Evolutionary conservation across 1,140 invertebrate species (phyloP).

Genomic region (Drosophila sp.): DNA sequence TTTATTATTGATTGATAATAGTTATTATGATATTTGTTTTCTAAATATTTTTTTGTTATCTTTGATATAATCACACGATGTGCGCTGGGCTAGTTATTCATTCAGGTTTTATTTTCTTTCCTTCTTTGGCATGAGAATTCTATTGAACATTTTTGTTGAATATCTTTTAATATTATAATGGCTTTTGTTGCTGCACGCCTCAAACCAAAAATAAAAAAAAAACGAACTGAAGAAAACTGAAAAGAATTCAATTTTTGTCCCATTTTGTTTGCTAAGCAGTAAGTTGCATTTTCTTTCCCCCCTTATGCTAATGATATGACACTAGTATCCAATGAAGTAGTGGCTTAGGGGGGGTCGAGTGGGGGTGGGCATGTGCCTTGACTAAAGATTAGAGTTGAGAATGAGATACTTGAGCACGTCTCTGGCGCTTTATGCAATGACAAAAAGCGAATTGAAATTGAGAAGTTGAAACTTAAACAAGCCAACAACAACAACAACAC

Average conservation of each 20-base stretch:
- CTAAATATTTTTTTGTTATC: not conserved
- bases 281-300: conserved; percentile 28
- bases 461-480: conserved; percentile 73
- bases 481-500: conserved; percentile 17
- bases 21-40: conserved; percentile 22
- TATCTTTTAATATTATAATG: not conserved
- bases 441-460: conserved; percentile 39
- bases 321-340: not conserved
- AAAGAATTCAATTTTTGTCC: conserved; percentile 4
- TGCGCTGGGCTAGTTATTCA: not conserved
- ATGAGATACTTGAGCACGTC: conserved; percentile 57
- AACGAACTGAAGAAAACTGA: not conserved
- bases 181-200: conserved; percentile 1
- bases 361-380: not conserved
- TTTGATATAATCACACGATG: not conserved
- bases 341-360: too few relatives aligned
- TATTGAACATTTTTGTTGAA: not conserved
- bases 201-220: not conserved
- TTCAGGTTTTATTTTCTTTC: not conserved
- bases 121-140: not conserved
- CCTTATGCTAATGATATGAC: conserved; percentile 46
- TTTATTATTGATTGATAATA: conserved; percentile 11
- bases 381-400: conserved; percentile 27
- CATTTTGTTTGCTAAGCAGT: conserved; percentile 28
- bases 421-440: conserved; percentile 44